Base-by-base conservation (phyloP, 2,797 vertebrate species). In the Scomberomorus guttatus region DNA sequence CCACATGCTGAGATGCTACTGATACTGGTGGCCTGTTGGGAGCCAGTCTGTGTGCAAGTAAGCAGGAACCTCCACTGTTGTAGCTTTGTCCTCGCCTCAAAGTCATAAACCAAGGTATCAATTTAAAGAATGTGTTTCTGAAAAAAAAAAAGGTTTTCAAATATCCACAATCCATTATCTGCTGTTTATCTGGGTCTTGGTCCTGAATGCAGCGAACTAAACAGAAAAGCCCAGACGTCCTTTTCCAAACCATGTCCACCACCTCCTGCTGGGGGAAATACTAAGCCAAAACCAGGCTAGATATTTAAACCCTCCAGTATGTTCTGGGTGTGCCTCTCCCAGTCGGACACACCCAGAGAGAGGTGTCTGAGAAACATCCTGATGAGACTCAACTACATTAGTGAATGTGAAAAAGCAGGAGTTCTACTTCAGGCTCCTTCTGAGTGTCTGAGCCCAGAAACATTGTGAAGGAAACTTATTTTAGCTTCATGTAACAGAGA, bases 11-110 rank as follows among this genome's bases (percentile, higher is more conserved):
- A 51, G 51, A 62, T 3, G 17, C 7, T 37, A 37, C 37, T 37
- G 58, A 17, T 22, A 50, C 65, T 54, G 25, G 32, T 75, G 44
- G 58, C 39, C 69, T 70, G 65, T 56, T 70, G 62, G 63, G 54
- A 77, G 64, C 29, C 69, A 51, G 48, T 69, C 64, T 80, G 64
- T 68, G 34, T 20, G 46, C 3, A 11, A 54, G 71, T 22, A 69
- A 37, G 29, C 15, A 39, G 11, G 7, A 50, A 22, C 46, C 7
- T 18, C 14, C 37, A 37, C 58, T 58, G 57, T 44, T 58, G 44
- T 6, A 15, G n/a, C 15, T 52, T 50, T 59, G 10, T 59, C 54
- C 60, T 63, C 50, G 75, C 46, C 68, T 59, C 58, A 48, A 3
- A 73, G 24, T 34, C 37, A 14, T 18, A 34, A 72, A 64, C 12